Evolutionary conservation across 2,888 invertebrate genomes (phyloP), one percentile per base, ranked within the genome.

Genomic region (Campoplex capitator): DNA sequence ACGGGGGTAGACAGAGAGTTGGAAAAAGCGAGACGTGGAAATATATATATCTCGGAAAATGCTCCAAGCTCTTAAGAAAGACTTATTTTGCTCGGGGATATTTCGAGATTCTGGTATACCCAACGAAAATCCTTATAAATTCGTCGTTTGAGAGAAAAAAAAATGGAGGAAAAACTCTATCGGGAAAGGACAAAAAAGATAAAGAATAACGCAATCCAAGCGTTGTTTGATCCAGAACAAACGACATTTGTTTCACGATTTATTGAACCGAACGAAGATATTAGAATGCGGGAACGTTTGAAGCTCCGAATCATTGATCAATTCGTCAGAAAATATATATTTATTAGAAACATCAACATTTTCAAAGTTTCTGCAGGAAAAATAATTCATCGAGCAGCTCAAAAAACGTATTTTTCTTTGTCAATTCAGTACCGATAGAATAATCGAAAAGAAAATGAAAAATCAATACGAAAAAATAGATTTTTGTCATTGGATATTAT

Each of bases 11-110:
- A 54, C 23, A 28, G 18, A 54, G 28, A n/a, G 68, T 16, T 35
- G 71, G 28, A 23, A 48, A 42, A 79, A 28, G 48, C 28, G 58
- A 79, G 4, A 18, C 38, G 58, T 62, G 51, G 35, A 84, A 78
- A 82, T 62, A 62, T 73, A 78, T 74, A 85, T 83, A 45, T 58
- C 23, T 23, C 9, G 45, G 68, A 86, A 83, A 78, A 79, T 79
- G 82, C 73, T 68, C 48, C 51, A 48, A 68, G 82, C 82, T 78
- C 73, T 85, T 74, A 18, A 82, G 77, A 82, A 78, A 74, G 73
- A 74, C 58, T 78, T 78, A 68, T 85, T 51, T 82, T 78, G 51
- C 68, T 56, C 32, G 51, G 58, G 75, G 75, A 16, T 68, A 38
- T 58, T 54, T 80, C 62, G 38, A 65, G 45, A 13, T 68, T 51